Percentiles rank a stretch among this genome's conserved stretches.
These are phyloP conservation scores for Macrosoma leucophasiata DNA, from an alignment of 2,888 invertebrate species.

Conservation along the genomic window DNA sequence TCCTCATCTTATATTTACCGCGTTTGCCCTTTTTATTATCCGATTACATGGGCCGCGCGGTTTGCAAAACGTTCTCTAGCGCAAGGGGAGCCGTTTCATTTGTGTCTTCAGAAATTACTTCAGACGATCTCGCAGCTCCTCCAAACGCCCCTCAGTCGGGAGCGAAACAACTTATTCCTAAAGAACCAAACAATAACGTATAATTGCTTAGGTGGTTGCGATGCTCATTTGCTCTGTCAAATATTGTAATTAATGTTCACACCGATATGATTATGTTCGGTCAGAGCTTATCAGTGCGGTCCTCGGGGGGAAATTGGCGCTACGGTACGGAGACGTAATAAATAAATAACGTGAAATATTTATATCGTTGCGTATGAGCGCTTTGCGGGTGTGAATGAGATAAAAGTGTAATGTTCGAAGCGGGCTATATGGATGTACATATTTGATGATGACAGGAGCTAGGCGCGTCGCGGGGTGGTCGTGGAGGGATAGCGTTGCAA, in stretches of 20 bases:
- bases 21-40: slow-evolving; percentile 76
- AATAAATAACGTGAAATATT: slow-evolving; percentile 37
- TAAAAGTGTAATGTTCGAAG: slow-evolving; percentile 17
- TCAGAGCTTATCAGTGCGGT: slow-evolving; percentile 56
- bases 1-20: slow-evolving; percentile 77
- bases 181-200: slow-evolving; percentile 41
- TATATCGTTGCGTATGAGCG: slow-evolving; percentile 20
- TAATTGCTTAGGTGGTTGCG: slow-evolving; percentile 62
- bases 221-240: slow-evolving; percentile 46
- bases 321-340: slow-evolving; percentile 25
- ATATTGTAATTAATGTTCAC: slow-evolving; percentile 62
- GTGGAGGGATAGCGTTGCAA: slow-evolving; percentile 56
- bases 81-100: slow-evolving; percentile 74
- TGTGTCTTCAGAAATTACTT: slow-evolving; percentile 73
- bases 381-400: slow-evolving; percentile 4
- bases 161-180: slow-evolving; percentile 36
- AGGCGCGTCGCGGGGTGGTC: slow-evolving; percentile 39
- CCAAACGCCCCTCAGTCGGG: slow-evolving; percentile 32
- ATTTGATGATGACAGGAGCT: slow-evolving; percentile 42
- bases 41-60: slow-evolving; percentile 73
- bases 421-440: slow-evolving; percentile 35
- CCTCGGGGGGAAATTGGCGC: slow-evolving; percentile 52
- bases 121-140: slow-evolving; percentile 47
- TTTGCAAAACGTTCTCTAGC: slow-evolving; percentile 66
- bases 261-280: slow-evolving; percentile 65